A percentile compares a stretch with the other conserved stretches of the same genome.
Conservation (phyloP, 2,888 invertebrate species). For the Andrena bucephala region DNA sequence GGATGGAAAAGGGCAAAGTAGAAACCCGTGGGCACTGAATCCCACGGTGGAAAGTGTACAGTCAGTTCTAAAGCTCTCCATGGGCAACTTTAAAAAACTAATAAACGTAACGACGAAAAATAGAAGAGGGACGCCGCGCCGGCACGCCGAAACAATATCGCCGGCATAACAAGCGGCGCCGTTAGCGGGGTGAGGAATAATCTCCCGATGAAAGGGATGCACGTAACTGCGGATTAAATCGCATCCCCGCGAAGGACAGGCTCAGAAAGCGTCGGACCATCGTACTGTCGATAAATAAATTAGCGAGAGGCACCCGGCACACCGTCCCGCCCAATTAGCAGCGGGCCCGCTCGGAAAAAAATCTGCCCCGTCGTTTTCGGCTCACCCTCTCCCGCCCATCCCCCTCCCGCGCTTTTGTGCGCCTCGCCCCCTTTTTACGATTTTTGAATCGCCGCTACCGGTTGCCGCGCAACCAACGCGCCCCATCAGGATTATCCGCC, state of each 20-base stretch:
- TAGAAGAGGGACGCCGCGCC: neutral
- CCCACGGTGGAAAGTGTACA: neutral
- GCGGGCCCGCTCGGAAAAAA: constrained; percentile 22
- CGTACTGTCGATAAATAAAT: constrained; percentile 66
- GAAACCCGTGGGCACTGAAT: neutral
- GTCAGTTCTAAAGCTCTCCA: neutral
- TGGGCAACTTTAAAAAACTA: constrained; percentile 2
- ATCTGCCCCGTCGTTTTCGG: constrained; percentile 40
- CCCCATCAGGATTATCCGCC: constrained; percentile 68
- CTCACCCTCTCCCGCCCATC: constrained; percentile 20
- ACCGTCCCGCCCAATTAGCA: constrained; percentile 62
- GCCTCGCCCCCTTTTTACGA: constrained; percentile 60
- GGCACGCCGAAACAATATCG: constrained; percentile 13
- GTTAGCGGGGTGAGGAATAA: constrained; percentile 39
- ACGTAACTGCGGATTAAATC: constrained; percentile 56
- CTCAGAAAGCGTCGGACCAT: constrained; percentile 56
- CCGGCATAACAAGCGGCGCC: constrained; percentile 24
- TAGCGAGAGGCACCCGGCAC: constrained; percentile 52
- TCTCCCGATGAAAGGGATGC: constrained; percentile 43
- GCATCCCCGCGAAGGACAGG: constrained; percentile 24
- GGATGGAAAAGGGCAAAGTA: neutral
- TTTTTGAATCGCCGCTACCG: constrained; percentile 68
- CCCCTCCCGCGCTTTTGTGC: constrained; percentile 16
- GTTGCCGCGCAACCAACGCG: constrained; percentile 64
- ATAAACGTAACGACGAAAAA: constrained; percentile 6